These are phyloP conservation scores for Neostethus bicornis DNA, from an alignment of 2,797 vertebrate genomes.

Conservation along the genomic window DNA sequence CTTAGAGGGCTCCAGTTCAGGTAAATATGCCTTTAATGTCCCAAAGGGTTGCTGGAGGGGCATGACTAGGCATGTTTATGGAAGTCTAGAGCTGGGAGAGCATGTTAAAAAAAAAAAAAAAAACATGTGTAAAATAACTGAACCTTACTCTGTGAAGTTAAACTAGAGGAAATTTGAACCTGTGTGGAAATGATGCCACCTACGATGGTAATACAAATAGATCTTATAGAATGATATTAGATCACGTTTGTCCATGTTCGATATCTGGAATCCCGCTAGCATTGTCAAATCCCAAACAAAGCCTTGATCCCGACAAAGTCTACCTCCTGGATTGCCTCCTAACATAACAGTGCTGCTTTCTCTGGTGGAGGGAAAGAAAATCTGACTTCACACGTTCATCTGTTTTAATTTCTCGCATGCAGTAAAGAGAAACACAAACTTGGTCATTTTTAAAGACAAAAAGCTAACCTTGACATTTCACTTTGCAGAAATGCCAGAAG, in stretches of 20 bases:
- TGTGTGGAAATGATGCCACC: slow-evolving; percentile 46
- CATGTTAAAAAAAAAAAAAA: slow-evolving; percentile 56
- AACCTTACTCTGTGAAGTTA: slow-evolving; percentile 38
- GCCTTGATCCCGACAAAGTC: slow-evolving; percentile 33
- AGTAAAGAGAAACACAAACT: slow-evolving; percentile 44
- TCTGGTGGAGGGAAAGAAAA: slow-evolving; percentile 16
- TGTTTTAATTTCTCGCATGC: slow-evolving; percentile 35
- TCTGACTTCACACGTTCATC: slow-evolving; percentile 31
- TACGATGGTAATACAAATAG: slow-evolving; percentile 55
- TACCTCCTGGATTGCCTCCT: slow-evolving; percentile 37
- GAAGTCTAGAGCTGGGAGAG: slow-evolving; percentile 41
- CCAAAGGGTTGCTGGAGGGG: slow-evolving; percentile 50
- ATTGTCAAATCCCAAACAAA: slow-evolving; percentile 71
- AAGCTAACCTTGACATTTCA: slow-evolving; percentile 82
- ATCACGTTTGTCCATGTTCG: slow-evolving; percentile 47
- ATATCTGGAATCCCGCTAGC: slow-evolving; percentile 61
- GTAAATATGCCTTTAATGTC: slow-evolving; percentile 71
- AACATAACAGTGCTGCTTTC: slow-evolving; percentile 38
- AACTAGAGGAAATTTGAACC: slow-evolving; percentile 14
- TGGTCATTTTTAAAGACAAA: slow-evolving; percentile 56
- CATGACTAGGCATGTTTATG: slow-evolving; percentile 71
- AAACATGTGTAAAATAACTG: slow-evolving; percentile 35
- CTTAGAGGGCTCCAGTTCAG: slow-evolving; percentile 70
- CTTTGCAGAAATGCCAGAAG: slow-evolving; percentile 69
- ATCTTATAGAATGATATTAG: slow-evolving; percentile 56